A percentile compares a stretch with the other conserved stretches of the same genome.
Conservation (phyloP, 1,140 invertebrate species). For the Cyclina sinensis region DNA sequence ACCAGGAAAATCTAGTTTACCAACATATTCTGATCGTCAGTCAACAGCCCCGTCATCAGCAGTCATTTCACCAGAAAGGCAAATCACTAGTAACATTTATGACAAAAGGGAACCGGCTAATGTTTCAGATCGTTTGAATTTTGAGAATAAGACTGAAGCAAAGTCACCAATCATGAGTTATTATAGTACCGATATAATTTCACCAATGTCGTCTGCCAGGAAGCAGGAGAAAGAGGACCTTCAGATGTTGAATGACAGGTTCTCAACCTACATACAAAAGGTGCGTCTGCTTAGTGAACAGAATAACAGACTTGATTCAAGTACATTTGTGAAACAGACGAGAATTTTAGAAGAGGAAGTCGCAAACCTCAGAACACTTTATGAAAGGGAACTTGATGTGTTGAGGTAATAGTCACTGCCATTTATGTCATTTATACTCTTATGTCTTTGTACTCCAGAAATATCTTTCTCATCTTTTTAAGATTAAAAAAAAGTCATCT, state of each 20-base stretch:
- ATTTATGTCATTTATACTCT: too few relatives aligned
- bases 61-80: neutral
- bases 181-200: constrained; percentile 51
- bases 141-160: neutral
- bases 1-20: neutral
- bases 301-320: constrained; percentile 71
- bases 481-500: too few relatives aligned
- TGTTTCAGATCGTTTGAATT: neutral
- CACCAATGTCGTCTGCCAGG: constrained; percentile 55
- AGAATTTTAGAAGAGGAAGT: constrained; percentile 79
- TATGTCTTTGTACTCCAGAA: too few relatives aligned
- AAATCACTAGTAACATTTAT: neutral
- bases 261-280: constrained; percentile 74
- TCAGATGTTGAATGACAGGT: constrained; percentile 76
- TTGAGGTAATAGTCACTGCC: constrained; percentile 79
- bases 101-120: neutral
- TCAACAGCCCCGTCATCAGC: neutral
- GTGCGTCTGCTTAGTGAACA: constrained; percentile 74
- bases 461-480: too few relatives aligned
- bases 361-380: constrained; percentile 75
- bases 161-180: constrained; percentile 59
- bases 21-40: neutral
- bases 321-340: constrained; percentile 75
- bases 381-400: constrained; percentile 80
- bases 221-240: constrained; percentile 78